Conservation (phyloP, 2,888 invertebrate species). For the Drepana falcataria region DNA sequence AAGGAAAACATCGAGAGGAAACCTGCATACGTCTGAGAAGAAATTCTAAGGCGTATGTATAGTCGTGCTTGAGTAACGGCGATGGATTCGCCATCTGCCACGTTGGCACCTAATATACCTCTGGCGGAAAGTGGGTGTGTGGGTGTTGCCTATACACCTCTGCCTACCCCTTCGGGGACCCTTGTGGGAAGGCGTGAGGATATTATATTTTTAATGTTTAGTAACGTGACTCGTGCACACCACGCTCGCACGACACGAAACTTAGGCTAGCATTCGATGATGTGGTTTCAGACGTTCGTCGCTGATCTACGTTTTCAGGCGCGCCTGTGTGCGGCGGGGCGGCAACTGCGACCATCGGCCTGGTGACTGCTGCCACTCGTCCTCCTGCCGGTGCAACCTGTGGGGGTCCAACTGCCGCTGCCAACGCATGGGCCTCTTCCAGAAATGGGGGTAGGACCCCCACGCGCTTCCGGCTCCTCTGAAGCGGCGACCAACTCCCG, state of each 20-base stretch:
- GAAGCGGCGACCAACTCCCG: slow-evolving; percentile 59
- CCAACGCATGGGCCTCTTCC: slow-evolving; percentile 92
- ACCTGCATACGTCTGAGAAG: too few relatives aligned
- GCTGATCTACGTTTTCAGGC: slow-evolving; percentile 91
- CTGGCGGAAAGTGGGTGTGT: too few relatives aligned
- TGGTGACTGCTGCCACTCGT: slow-evolving; percentile 91
- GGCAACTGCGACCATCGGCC: slow-evolving; percentile 92
- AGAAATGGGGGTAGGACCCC: slow-evolving; percentile 85
- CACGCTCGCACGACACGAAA: slow-evolving; percentile 33
- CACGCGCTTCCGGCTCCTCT: slow-evolving; percentile 32
- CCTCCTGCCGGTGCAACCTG: slow-evolving; percentile 91
- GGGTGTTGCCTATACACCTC: too few relatives aligned
- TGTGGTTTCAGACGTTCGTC: slow-evolving; percentile 89
- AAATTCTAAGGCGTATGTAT: too few relatives aligned
- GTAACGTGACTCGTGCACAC: slow-evolving; percentile 6
- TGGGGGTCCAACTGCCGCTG: slow-evolving; percentile 94
- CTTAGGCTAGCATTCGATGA: slow-evolving; percentile 72
- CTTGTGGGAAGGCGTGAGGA: too few relatives aligned
- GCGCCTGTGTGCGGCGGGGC: slow-evolving; percentile 88
- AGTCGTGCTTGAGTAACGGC: too few relatives aligned
- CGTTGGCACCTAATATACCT: too few relatives aligned
- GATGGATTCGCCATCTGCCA: too few relatives aligned
- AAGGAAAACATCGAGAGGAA: too few relatives aligned
- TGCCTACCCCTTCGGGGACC: too few relatives aligned
- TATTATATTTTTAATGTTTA: too few relatives aligned